Evolutionary conservation across 2,113 vertebrate species (phyloP).

Genomic region (Myrmophylax atrothorax): DNA sequence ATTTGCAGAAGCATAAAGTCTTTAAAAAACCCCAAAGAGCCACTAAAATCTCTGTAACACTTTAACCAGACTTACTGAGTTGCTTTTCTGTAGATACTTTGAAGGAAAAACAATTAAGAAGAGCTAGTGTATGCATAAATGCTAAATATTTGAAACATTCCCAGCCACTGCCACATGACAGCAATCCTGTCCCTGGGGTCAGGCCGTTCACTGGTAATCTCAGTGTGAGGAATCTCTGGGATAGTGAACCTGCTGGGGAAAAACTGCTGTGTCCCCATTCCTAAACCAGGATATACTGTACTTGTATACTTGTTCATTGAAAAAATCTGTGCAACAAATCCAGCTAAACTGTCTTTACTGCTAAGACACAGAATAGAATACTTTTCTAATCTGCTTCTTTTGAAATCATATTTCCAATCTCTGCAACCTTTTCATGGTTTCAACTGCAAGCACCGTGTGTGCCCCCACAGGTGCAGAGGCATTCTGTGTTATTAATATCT

Average conservation of each 20-base stretch:
- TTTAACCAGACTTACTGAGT: neutral
- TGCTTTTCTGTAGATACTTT: neutral
- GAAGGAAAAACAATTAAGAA: neutral
- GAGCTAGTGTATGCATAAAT: neutral
- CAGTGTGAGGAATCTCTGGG: neutral
- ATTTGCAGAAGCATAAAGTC: neutral
- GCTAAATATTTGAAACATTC: conserved; percentile 1
- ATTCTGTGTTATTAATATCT: neutral
- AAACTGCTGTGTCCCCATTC: neutral
- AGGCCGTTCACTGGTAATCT: neutral
- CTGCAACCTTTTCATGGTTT: neutral
- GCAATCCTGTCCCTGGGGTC: neutral
- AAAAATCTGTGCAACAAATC: neutral
- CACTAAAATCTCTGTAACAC: neutral
- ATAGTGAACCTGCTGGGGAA: neutral
- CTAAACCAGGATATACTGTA: neutral
- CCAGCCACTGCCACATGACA: neutral
- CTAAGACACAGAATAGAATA: neutral
- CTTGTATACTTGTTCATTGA: neutral
- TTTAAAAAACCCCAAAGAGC: neutral
- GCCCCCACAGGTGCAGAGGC: neutral
- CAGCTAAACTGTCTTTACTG: neutral
- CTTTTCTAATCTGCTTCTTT: neutral
- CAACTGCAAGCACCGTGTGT: neutral
- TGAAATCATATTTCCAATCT: neutral